Evolutionary conservation across 2,888 invertebrate species (phyloP), one percentile per base, ranked within the genome.

Genomic region (Epinotia nisella): DNA sequence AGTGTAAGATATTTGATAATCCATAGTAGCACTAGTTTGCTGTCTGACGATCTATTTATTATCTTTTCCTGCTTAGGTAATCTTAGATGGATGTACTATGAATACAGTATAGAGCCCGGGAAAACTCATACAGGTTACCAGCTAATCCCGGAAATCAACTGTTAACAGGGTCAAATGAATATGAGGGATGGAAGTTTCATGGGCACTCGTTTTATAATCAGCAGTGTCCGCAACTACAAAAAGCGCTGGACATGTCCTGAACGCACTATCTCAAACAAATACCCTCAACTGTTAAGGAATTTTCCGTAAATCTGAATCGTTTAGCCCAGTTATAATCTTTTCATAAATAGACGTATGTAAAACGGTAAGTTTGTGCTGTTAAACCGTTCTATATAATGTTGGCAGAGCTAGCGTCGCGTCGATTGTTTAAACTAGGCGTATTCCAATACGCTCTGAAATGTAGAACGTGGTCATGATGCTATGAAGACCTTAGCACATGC

Each of bases 231-330:
- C 7, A 49, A 49, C n/a, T n/a, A n/a, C 49, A 49, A n/a, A n/a
- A 49, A n/a, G 5, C 7, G n/a, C 7, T n/a, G 15, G 5, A 45
- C 35, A 9, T 35, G 35, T 9, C 35, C 35, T 15, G 45, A 45
- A 15, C n/a, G n/a, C n/a, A n/a, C 15, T 45, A 45, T 45, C 9
- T 19, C 10, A 41, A 41, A 60, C 13, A 17, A 49, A 24, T 24
- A 62, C 45, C 61, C 61, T 61, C 45, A 24, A 45, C 13, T 17
- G 21, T n/a, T 35, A 15, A 15, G 71, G 65, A 71, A 60, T 71
- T 71, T 71, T 66, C 71, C 71, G 41, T 24, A 39, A 41, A 41
- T 53, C 65, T 51, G 21, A 69, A 60, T 69, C 49, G 59, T 29
- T 60, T 41, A 59, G 24, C 9, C 59, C 24, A 53, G 17, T 66